Evolutionary conservation across 2,888 invertebrate genomes (phyloP).

Genomic region (Campaea margaritaria): DNA sequence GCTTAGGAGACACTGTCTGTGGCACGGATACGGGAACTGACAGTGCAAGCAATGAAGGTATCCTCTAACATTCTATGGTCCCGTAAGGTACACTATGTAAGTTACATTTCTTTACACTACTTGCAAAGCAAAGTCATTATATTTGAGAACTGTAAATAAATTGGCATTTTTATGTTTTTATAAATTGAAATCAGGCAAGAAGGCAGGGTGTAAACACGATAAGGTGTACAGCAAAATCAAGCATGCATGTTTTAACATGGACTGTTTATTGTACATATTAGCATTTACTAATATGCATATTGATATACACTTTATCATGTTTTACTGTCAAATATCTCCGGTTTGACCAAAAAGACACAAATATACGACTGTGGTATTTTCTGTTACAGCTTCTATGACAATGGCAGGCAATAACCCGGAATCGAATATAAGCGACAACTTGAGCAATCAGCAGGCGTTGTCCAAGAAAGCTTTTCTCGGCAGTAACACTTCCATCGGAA

Average conservation of each 20-base stretch:
- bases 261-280: constrained; percentile 56
- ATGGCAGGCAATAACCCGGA: constrained; percentile 87
- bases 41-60: constrained; percentile 82
- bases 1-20: constrained; percentile 68
- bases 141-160: constrained; percentile 60
- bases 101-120: constrained; percentile 71
- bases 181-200: constrained; percentile 1
- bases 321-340: constrained; percentile 41
- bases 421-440: constrained; percentile 75
- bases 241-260: constrained; percentile 67
- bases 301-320: constrained; percentile 72
- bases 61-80: constrained; percentile 80
- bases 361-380: constrained; percentile 12
- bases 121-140: constrained; percentile 78
- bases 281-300: constrained; percentile 53
- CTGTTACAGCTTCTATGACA: constrained; percentile 89
- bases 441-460: constrained; percentile 75
- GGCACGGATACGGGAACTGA: constrained; percentile 76
- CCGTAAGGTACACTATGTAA: constrained; percentile 80
- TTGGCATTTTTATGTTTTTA: constrained; percentile 56
- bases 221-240: constrained; percentile 67
- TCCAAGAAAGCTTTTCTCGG: constrained; percentile 82
- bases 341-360: neutral
- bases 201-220: constrained; percentile 62
- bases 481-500: constrained; percentile 81